Conservation (phyloP, 2,113 vertebrate genomes). For the Cinclus mexicanus region DNA sequence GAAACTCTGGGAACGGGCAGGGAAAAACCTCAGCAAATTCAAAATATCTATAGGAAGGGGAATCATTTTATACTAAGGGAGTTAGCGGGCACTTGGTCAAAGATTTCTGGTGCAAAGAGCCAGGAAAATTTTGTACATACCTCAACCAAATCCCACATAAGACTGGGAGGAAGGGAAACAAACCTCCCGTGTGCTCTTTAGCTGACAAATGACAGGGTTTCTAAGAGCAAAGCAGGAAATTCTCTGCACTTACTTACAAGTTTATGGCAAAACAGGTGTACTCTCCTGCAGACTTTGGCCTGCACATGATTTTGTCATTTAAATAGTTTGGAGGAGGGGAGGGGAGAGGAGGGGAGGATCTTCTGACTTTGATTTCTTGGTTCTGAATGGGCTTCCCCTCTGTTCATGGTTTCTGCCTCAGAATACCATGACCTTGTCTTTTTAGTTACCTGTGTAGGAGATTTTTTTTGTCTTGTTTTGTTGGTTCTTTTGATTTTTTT, state of each 20-base stretch:
- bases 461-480: background rate
- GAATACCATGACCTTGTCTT: background rate
- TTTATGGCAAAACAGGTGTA: constrained; percentile 15
- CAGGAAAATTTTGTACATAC: constrained; percentile 9
- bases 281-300: background rate
- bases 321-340: background rate
- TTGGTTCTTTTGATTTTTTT: background rate
- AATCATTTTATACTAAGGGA: background rate
- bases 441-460: background rate
- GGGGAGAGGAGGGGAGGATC: background rate
- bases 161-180: background rate
- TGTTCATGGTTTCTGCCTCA: background rate
- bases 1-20: background rate
- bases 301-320: background rate
- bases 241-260: background rate
- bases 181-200: background rate
- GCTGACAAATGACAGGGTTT: background rate
- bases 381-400: background rate
- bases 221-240: constrained; percentile 20
- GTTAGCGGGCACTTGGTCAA: background rate
- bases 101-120: background rate
- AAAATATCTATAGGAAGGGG: background rate
- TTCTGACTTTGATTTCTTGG: background rate
- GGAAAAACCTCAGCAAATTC: background rate
- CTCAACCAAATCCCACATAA: background rate